Conservation (phyloP, 2,797 vertebrate species). For the Eremophila alpestris region DNA sequence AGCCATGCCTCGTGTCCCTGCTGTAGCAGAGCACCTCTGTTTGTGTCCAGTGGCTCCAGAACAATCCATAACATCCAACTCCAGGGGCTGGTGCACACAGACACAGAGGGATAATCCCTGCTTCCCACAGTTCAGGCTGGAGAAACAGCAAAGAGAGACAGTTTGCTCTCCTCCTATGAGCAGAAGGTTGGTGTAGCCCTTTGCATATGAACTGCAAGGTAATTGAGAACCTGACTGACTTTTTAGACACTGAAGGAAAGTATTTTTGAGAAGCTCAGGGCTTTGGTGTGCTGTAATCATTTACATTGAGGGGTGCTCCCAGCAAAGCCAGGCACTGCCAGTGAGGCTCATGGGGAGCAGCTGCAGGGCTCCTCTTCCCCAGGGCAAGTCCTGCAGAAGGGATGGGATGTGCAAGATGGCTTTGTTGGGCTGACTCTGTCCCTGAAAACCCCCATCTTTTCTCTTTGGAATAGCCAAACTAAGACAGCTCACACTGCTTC, state of each 20-base stretch:
- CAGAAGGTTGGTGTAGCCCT: not conserved
- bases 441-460: not conserved
- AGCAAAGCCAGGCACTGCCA: not conserved
- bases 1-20: not conserved
- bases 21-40: not conserved
- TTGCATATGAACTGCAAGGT: not conserved
- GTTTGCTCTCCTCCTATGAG: not conserved
- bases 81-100: not conserved
- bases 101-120: not conserved
- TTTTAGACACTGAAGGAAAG: not conserved
- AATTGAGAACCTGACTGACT: not conserved
- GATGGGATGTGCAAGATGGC: not conserved
- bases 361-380: not conserved
- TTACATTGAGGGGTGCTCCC: not conserved
- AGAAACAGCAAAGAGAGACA: not conserved
- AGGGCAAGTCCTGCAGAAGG: not conserved
- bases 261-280: not conserved
- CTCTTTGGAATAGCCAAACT: not conserved
- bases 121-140: not conserved
- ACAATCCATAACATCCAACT: not conserved
- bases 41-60: rapidly evolving
- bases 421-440: not conserved
- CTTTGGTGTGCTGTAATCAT: not conserved
- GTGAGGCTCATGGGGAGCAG: not conserved
- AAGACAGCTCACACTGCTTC: not conserved